These are phyloP conservation scores for Synanthedon tipuliformis DNA, from an alignment of 2,888 invertebrate genomes.

Conservation along the genomic window DNA sequence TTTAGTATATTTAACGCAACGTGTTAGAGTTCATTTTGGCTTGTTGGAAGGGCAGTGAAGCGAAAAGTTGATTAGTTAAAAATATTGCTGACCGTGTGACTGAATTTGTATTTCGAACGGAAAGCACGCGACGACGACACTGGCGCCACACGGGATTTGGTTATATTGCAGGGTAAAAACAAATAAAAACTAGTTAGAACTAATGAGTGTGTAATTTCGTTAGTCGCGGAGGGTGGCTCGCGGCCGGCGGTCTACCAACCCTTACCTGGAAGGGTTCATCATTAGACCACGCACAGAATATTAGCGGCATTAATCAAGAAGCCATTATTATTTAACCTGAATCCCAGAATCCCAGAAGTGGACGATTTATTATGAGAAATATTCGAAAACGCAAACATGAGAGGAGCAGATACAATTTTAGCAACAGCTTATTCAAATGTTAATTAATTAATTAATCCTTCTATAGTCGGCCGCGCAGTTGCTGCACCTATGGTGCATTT, in stretches of 20 bases:
- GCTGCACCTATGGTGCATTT: no score
- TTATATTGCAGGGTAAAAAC: slow-evolving; percentile 32
- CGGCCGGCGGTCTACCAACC: slow-evolving; percentile 46
- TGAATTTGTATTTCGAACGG: slow-evolving; percentile 14
- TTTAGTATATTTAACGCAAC: not conserved
- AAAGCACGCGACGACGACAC: slow-evolving; percentile 15
- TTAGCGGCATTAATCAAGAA: slow-evolving; percentile 35
- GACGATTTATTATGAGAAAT: no score
- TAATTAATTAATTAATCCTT: no score
- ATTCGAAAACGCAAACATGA: no score
- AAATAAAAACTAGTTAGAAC: slow-evolving; percentile 48
- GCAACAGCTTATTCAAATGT: no score
- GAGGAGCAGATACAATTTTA: no score
- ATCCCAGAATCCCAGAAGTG: no score
- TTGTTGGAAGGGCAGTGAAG: no score
- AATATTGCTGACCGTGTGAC: slow-evolving; percentile 7
- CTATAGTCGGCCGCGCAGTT: no score
- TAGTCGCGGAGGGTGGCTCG: slow-evolving; percentile 54
- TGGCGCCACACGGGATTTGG: slow-evolving; percentile 17
- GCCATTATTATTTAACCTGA: not conserved
- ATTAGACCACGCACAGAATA: slow-evolving; percentile 23
- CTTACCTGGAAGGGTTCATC: slow-evolving; percentile 46
- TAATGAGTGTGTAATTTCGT: slow-evolving; percentile 65
- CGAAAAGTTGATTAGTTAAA: no score
- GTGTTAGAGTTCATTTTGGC: not conserved